phyloP scores from a whole-genome alignment of 1,140 invertebrate species.

The Neuroterus valhalla region DNA sequence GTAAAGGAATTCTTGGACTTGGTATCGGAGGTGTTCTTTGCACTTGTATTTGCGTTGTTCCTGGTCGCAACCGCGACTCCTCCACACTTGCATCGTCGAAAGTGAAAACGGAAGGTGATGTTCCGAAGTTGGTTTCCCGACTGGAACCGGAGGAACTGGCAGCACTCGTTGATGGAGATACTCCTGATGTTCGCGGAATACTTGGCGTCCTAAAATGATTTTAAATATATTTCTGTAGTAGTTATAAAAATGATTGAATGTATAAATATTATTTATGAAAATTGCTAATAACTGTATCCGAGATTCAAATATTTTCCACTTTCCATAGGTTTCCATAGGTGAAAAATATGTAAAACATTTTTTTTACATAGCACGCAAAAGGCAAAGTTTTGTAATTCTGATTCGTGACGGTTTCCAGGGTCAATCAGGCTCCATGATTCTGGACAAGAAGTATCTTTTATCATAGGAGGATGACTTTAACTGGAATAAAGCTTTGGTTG shows the following conservation, averaged over 20 bases:
- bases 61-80: conserved; percentile 47
- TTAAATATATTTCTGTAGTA: not conserved
- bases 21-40: conserved; percentile 44
- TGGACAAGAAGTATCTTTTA: no score
- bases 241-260: conserved; percentile 7
- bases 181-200: conserved; percentile 18
- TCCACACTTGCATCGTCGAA: conserved; percentile 59
- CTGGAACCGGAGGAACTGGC: conserved; percentile 42
- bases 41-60: conserved; percentile 40
- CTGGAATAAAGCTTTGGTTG: no score
- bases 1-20: conserved; percentile 42
- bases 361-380: no score
- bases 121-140: conserved; percentile 33
- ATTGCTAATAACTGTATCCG: not conserved
- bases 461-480: no score
- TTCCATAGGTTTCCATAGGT: no score
- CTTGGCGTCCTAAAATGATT: conserved; percentile 35
- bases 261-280: not conserved
- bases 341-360: no score
- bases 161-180: conserved; percentile 35
- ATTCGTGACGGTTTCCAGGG: no score
- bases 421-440: no score
- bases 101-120: conserved; percentile 57
- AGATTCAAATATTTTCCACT: no score
- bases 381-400: no score